Percentiles rank a stretch among this genome's conserved stretches.
Conservation (phyloP, 2,113 vertebrate genomes). For the Crocuta crocuta region DNA sequence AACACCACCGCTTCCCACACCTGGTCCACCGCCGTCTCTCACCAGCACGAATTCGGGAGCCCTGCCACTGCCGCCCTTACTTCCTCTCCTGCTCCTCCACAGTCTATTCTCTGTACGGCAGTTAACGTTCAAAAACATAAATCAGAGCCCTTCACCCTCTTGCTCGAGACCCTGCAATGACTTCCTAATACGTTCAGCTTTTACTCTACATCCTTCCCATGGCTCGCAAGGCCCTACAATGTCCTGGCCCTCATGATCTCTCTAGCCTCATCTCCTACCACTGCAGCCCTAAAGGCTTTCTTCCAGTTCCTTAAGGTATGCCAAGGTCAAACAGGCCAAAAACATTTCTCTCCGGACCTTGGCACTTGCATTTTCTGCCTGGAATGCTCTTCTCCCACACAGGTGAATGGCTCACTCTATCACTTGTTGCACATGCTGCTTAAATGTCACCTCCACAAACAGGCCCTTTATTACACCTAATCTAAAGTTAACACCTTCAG, state of each 20-base stretch:
- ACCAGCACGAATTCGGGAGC: not conserved
- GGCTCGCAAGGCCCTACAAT: not conserved
- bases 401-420: not conserved
- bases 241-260: not conserved
- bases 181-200: not conserved
- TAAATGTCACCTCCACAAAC: not conserved
- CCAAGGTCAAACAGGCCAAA: not conserved
- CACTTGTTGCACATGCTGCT: not conserved
- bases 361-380: not conserved
- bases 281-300: not conserved
- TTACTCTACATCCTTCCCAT: not conserved
- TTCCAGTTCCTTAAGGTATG: not conserved
- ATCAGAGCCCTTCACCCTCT: not conserved
- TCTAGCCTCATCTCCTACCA: not conserved
- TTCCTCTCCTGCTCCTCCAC: not conserved
- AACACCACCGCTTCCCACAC: not conserved
- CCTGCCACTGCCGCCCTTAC: not conserved
- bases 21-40: not conserved
- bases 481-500: not conserved
- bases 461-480: not conserved
- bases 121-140: not conserved
- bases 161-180: not conserved
- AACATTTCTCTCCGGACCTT: not conserved
- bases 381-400: not conserved
- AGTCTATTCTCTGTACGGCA: not conserved